phyloP scores from a whole-genome alignment of 2,888 invertebrate genomes.

The Drosophila quinaria region DNA sequence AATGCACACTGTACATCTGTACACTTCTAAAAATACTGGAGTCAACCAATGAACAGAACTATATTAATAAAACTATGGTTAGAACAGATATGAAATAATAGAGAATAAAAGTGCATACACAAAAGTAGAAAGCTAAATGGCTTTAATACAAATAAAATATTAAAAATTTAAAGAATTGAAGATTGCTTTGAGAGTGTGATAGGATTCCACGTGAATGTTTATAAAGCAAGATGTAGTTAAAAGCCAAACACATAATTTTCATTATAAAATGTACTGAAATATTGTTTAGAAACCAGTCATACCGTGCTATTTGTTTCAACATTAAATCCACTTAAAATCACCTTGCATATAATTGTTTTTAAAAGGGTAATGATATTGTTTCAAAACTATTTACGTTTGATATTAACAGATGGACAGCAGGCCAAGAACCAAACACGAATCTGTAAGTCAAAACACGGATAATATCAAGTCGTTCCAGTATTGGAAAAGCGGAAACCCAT shows the following conservation, averaged over 20 bases:
- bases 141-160: not conserved
- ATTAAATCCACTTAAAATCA: not conserved
- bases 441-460: too few species aligned
- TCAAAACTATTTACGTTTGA: too few species aligned
- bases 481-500: too few species aligned
- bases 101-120: not conserved
- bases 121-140: not conserved
- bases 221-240: not conserved
- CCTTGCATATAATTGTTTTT: not conserved
- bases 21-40: not conserved
- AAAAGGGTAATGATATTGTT: too few species aligned
- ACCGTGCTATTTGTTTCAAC: slow-evolving; percentile 2
- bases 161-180: not conserved
- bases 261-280: not conserved
- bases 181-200: not conserved
- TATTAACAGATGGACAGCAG: too few species aligned
- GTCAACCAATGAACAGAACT: not conserved
- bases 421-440: too few species aligned
- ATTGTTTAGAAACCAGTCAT: slow-evolving; percentile 4
- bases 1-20: not conserved
- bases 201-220: not conserved
- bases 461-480: too few species aligned
- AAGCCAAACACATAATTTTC: not conserved
- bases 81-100: not conserved
- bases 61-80: not conserved